These are phyloP conservation scores for Pinctada fucata DNA, from an alignment of 2,888 invertebrate species.

Conservation along the genomic window DNA sequence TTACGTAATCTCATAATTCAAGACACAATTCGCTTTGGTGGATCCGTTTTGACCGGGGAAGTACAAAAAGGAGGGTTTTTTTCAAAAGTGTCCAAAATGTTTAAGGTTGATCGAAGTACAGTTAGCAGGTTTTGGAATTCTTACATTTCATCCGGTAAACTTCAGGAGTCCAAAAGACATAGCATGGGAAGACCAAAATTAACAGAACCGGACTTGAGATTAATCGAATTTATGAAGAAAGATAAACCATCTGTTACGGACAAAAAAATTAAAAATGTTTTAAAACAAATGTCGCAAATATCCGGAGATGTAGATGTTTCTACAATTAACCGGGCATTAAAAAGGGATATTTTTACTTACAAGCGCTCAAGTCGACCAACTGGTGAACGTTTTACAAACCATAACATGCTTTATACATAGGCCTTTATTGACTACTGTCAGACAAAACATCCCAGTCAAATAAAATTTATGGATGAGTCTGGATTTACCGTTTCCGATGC, in stretches of 20 bases:
- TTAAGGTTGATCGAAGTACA: neutral
- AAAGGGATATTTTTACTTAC: neutral
- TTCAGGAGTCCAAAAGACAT: too few relatives aligned
- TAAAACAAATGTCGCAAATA: neutral
- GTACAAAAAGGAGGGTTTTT: too few relatives aligned
- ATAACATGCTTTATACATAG: constrained; percentile 4
- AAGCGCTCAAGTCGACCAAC: neutral
- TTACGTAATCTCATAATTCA: too few relatives aligned
- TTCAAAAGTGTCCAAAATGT: neutral
- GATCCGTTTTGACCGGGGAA: too few relatives aligned
- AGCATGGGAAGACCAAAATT: neutral
- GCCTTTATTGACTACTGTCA: constrained; percentile 1
- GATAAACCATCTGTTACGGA: neutral
- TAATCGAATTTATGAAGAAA: neutral
- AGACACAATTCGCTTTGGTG: too few relatives aligned
- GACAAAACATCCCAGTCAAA: constrained; percentile 7
- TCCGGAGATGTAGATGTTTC: neutral
- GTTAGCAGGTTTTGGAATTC: neutral
- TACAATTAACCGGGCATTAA: neutral
- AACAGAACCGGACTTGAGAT: constrained; percentile 6
- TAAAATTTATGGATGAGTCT: constrained; percentile 6
- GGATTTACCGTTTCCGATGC: neutral
- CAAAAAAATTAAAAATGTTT: neutral
- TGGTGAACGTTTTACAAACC: neutral
- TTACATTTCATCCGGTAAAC: neutral